phyloP scores from a whole-genome alignment of 2,113 vertebrate species.

The Hyla sarda region DNA sequence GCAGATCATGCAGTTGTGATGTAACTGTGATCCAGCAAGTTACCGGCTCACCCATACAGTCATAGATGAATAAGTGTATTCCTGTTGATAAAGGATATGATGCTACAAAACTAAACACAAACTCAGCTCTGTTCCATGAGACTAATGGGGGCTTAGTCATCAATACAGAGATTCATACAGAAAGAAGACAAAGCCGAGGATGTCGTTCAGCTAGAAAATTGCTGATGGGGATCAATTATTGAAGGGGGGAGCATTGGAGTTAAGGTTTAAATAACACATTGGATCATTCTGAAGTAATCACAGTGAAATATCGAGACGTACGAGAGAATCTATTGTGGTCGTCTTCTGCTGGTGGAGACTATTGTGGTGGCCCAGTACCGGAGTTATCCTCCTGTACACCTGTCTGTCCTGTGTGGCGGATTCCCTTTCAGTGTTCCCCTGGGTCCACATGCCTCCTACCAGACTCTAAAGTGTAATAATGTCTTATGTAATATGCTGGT shows the following conservation, averaged over 20 bases:
- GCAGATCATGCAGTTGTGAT: background rate
- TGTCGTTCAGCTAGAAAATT: background rate
- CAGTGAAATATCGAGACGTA: background rate
- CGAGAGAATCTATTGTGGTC: background rate
- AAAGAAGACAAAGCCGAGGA: slow-evolving; percentile 2
- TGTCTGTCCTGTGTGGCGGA: too few relatives aligned
- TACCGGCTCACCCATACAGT: background rate
- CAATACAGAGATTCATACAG: background rate
- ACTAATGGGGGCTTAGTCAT: slow-evolving; percentile 11
- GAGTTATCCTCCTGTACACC: too few relatives aligned
- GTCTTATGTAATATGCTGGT: too few relatives aligned
- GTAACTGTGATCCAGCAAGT: background rate
- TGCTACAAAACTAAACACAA: background rate
- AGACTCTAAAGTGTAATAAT: too few relatives aligned
- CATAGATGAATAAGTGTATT: slow-evolving; percentile 9
- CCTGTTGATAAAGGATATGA: slow-evolving; percentile 18
- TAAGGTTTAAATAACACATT: background rate
- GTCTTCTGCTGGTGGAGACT: background rate
- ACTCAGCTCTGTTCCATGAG: background rate
- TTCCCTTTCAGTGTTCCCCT: too few relatives aligned
- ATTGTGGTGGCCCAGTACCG: too few relatives aligned
- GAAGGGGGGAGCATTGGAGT: background rate
- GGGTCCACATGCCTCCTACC: too few relatives aligned
- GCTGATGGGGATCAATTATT: slow-evolving; percentile 21
- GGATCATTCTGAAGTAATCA: background rate